These are phyloP conservation scores for Brachyptera risi DNA, from an alignment of 2,888 invertebrate species.

Conservation along the genomic window DNA sequence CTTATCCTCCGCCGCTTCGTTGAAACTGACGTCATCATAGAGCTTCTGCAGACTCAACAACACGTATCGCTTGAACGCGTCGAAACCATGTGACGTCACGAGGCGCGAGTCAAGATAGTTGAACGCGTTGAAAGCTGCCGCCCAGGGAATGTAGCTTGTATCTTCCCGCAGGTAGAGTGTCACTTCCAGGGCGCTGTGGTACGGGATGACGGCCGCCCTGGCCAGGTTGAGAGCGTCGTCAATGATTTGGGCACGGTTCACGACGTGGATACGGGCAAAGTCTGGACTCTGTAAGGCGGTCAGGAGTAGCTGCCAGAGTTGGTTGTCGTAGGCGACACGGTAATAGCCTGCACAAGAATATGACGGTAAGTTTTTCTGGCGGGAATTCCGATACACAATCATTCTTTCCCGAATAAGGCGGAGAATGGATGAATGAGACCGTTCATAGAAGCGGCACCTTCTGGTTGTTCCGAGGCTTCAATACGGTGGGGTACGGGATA, in stretches of 20 bases:
- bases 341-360: slow-evolving; percentile 3
- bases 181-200: not conserved
- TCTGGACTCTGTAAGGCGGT: slow-evolving; percentile 7
- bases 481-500: no score
- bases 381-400: no score
- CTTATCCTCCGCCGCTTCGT: not conserved
- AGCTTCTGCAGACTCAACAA: not conserved
- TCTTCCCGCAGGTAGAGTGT: not conserved
- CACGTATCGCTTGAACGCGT: not conserved
- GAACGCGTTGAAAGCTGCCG: slow-evolving; percentile 5
- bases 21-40: not conserved
- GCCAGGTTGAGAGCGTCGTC: slow-evolving; percentile 18
- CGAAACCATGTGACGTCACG: not conserved
- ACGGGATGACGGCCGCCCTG: slow-evolving; percentile 1
- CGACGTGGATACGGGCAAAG: not conserved
- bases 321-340: not conserved
- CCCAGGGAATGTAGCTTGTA: slow-evolving; percentile 1
- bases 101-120: slow-evolving; percentile 5
- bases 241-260: not conserved
- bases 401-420: no score
- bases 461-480: no score
- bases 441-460: no score
- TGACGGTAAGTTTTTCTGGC: no score
- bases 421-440: no score
- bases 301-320: not conserved